phyloP scores from a whole-genome alignment of 1,140 invertebrate genomes.

The Panagrolaimus sp. region DNA sequence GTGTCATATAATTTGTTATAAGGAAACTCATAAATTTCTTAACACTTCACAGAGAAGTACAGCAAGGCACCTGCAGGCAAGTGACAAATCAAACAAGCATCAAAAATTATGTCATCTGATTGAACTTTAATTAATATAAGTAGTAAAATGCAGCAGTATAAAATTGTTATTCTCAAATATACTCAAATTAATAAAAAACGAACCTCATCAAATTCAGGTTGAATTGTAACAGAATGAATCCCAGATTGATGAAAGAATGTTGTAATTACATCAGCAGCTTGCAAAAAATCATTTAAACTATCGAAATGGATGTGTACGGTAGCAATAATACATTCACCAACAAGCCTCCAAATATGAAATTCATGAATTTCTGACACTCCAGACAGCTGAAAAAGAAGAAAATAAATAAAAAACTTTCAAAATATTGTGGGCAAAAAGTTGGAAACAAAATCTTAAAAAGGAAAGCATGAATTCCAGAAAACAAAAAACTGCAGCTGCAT shows the following conservation, averaged over 20 bases:
- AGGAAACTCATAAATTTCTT: too few species aligned
- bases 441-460: too few species aligned
- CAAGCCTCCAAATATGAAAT: constrained; percentile 66
- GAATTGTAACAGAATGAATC: constrained; percentile 66
- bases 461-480: too few species aligned
- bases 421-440: too few species aligned
- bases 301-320: constrained; percentile 65
- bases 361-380: constrained; percentile 66
- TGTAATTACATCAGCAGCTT: constrained; percentile 63
- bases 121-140: neutral
- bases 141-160: neutral
- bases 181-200: neutral
- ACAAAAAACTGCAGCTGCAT: too few species aligned
- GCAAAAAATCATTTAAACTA: constrained; percentile 64
- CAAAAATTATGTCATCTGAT: neutral
- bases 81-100: too few species aligned
- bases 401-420: too few species aligned
- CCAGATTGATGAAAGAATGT: constrained; percentile 65
- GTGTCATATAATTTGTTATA: too few species aligned
- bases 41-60: too few species aligned
- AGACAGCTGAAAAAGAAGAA: constrained; percentile 61
- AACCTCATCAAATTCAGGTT: constrained; percentile 61
- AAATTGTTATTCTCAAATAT: neutral
- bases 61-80: too few species aligned
- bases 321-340: constrained; percentile 65